Base-by-base conservation (phyloP, 2,888 invertebrate genomes). In the Caenorhabditis macrosperma region DNA sequence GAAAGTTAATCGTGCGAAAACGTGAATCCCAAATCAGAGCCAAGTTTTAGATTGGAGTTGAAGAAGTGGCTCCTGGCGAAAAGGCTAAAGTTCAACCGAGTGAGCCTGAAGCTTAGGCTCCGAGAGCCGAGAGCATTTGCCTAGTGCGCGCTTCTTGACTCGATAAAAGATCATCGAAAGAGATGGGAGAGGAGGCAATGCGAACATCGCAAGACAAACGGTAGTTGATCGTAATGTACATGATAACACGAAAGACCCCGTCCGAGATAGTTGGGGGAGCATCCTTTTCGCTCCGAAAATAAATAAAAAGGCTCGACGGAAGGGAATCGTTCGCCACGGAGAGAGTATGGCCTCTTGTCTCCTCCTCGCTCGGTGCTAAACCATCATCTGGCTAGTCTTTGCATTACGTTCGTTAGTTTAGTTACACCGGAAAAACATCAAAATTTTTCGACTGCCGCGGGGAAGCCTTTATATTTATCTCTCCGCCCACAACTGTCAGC, bases 221-320 rank as follows among this genome's bases (percentile, higher is more conserved):
- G 63, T 74, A 74, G 74, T 64, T 64, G 64, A 72, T 64, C 74
- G 74, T 74, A 72, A 72, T 63, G 72, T 64, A 74, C 63, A 77
- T 68, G 68, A 77, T 64, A 77, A 63, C 68, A 77, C 67, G 59
- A 60, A 67, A 64, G 72, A 48, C n/a, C n/a, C n/a, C 12, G 54
- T 12, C 41, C 15, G 33, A 20, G 46, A 33, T 26, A 50, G 61
- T 38, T 5, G 50, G 41, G 52, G 26, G 52, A 60, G 38, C 52
- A 63, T 57, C 59, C 44, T 52, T 52, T 24, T 38, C 57, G 24
- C 57, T 41, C 69, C 69, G 38, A 77, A 63, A 63, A 72, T 64
- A 72, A 72, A 72, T 72, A 72, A 64, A 71, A 72, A 55, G 41
- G 52, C 52, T 59, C 60, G 61, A 38, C 68, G 69, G 69, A 55